phyloP scores from a whole-genome alignment of 1,140 invertebrate species.

The Lordiphosa stackelbergi region DNA sequence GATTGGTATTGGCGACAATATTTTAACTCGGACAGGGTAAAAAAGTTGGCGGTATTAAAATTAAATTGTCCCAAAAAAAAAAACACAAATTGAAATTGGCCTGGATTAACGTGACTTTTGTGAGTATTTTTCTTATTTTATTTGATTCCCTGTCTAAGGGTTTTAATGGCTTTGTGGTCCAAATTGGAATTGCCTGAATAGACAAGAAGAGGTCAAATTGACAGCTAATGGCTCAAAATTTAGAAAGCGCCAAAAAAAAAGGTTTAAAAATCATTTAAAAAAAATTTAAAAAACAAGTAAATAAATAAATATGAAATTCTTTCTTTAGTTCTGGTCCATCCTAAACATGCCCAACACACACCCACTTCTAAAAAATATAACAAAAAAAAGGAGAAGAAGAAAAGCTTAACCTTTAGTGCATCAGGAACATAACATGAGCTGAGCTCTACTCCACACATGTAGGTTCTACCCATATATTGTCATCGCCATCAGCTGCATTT shows the following conservation, averaged over 20 bases:
- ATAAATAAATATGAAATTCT: too few relatives aligned
- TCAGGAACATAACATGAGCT: constrained; percentile 5
- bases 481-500: constrained; percentile 56
- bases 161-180: too few relatives aligned
- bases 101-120: constrained; percentile 51
- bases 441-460: constrained; percentile 14
- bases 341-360: constrained; percentile 7
- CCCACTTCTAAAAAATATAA: background rate
- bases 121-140: constrained; percentile 4
- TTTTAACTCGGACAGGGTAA: constrained; percentile 32
- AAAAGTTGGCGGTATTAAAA: constrained; percentile 35
- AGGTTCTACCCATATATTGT: constrained; percentile 24
- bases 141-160: too few relatives aligned
- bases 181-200: too few relatives aligned
- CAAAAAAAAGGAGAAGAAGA: too few relatives aligned
- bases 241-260: too few relatives aligned
- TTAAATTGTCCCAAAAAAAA: constrained; percentile 48
- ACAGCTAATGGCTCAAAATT: too few relatives aligned
- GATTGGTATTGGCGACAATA: constrained; percentile 54
- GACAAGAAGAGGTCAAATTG: too few relatives aligned
- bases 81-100: constrained; percentile 56
- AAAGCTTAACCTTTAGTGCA: background rate
- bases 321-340: too few relatives aligned
- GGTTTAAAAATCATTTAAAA: too few relatives aligned
- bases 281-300: too few relatives aligned